Percentiles rank a stretch among this genome's conserved stretches.
Evolutionary conservation across 2,113 vertebrate genomes (phyloP).

Genomic region (Gavia stellata): DNA sequence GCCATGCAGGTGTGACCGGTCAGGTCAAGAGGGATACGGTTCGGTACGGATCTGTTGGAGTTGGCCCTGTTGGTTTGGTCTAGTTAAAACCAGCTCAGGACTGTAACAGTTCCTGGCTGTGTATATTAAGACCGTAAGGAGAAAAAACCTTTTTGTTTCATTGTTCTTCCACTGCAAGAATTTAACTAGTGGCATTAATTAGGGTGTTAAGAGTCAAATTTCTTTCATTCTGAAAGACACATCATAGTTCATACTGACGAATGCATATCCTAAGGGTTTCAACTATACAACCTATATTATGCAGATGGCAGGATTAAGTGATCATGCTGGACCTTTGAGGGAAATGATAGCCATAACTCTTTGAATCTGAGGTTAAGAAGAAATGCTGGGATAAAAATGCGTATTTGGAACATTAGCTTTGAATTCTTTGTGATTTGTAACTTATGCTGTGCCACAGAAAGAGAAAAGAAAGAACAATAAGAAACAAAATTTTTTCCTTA

Average conservation of each 20-base stretch:
- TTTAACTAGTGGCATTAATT: background rate
- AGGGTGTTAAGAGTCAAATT: background rate
- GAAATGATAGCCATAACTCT: background rate
- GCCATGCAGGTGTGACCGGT: background rate
- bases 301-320: background rate
- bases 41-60: fast-evolving
- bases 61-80: background rate
- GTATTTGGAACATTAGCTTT: background rate
- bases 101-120: background rate
- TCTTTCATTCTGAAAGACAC: background rate
- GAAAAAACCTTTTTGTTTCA: background rate
- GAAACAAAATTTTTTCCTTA: background rate
- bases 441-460: background rate
- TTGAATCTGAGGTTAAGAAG: background rate
- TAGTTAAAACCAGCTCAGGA: background rate
- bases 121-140: background rate
- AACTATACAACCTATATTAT: background rate
- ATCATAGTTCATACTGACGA: background rate
- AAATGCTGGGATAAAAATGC: background rate
- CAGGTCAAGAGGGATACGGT: background rate
- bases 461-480: background rate
- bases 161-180: background rate
- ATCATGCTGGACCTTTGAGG: background rate
- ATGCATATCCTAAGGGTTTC: background rate
- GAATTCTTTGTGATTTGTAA: background rate